Evolutionary conservation across 2,113 vertebrate genomes (phyloP), one percentile per base, ranked within the genome.

Genomic region (Ellobius talpinus): DNA sequence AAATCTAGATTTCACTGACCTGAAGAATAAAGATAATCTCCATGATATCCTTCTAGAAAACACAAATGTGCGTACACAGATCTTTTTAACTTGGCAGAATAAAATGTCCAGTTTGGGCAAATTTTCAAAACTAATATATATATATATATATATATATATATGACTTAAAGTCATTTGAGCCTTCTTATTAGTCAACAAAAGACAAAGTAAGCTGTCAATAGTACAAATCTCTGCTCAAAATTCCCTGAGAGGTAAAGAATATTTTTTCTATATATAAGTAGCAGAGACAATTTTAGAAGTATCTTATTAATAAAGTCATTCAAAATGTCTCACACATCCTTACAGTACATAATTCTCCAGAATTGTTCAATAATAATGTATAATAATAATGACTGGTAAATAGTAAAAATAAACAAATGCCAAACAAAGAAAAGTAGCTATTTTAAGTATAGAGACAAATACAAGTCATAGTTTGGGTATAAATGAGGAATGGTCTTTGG

Each of bases 11-110:
- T 74, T 81, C 88, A 98, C 99, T 98, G 94, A 99, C 99, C 99
- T 98, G 99, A 96, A 94, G 98, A 31, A 74, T 99, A 99, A 65
- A 99, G 96, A 97, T 98, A 99, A 14, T 99, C 99, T 94, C 99
- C 99, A 6, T 98, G 96, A 96, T 99, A 99, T 87, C 99, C 99
- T 0, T 98, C 99, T 99, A 93, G 24, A 86, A 63, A 88, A 50
- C 78, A 7, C 21, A 94, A 26, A 93, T 78, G 12, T 65, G 16
- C 91, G 68, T 82, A 82, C 3, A 78, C 14, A 95, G 12, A n/a
- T 47, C 31, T 70, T 94, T 93, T 92, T 73, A 92, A 47, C 19
- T 86, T 45, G 88, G 39, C 16, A 96, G 17, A 93, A 23, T 33
- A 89, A 96, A 84, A 87, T 58, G 33, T 31, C 66, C 17, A 96